phyloP scores from a whole-genome alignment of 1,140 invertebrate species.

The Drosophila kepulauana region DNA sequence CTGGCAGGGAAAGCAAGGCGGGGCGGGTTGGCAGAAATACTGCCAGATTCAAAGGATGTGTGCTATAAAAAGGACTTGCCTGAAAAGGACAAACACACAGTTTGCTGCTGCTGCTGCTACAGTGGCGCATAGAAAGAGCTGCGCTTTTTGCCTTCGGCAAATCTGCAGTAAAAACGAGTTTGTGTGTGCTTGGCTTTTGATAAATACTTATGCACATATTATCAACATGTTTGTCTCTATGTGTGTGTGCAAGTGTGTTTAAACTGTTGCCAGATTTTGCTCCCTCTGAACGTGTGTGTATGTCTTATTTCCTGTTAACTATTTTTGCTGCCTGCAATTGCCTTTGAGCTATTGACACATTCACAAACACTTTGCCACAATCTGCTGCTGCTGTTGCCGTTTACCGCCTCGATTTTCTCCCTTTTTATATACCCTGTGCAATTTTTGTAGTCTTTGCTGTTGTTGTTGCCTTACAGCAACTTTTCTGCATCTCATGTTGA shows the following conservation, averaged over 20 bases:
- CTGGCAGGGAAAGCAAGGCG: not conserved
- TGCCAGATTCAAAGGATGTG: not conserved
- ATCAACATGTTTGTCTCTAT: slow-evolving; percentile 55
- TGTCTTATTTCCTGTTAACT: slow-evolving; percentile 37
- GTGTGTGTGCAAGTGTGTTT: not conserved
- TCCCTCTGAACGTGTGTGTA: not conserved
- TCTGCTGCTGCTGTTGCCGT: slow-evolving; percentile 41
- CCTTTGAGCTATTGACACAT: slow-evolving; percentile 72
- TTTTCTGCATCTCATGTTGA: slow-evolving; percentile 40
- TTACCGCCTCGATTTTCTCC: not conserved
- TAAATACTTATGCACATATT: slow-evolving; percentile 71
- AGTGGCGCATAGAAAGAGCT: slow-evolving; percentile 20
- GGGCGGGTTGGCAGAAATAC: not conserved
- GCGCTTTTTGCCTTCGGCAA: slow-evolving; percentile 35
- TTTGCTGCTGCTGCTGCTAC: not conserved
- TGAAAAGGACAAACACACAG: slow-evolving; percentile 20
- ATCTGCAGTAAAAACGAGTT: not conserved
- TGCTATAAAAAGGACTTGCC: slow-evolving; percentile 12
- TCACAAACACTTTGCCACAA: slow-evolving; percentile 70
- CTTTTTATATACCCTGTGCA: not conserved
- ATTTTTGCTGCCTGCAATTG: slow-evolving; percentile 54
- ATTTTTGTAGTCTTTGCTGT: slow-evolving; percentile 17
- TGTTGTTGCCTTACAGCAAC: slow-evolving; percentile 30
- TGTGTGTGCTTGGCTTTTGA: slow-evolving; percentile 54
- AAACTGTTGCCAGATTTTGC: slow-evolving; percentile 40